A percentile compares a stretch with the other conserved stretches of the same genome.
These are phyloP conservation scores for Pyrrhosoma nymphula DNA, from an alignment of 2,888 invertebrate species.

Conservation along the genomic window DNA sequence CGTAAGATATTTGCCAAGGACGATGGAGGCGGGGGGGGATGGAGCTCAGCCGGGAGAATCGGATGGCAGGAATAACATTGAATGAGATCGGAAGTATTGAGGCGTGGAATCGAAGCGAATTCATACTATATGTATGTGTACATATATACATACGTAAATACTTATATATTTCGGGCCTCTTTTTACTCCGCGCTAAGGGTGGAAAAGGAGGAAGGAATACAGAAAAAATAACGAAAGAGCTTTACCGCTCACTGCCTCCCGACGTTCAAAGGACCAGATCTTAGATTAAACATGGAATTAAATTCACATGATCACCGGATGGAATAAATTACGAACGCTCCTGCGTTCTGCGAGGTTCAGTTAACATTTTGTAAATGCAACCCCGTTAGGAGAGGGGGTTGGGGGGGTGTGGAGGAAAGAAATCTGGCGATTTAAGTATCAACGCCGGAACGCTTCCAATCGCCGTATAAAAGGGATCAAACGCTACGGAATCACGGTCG, in stretches of 20 bases:
- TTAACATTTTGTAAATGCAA: background rate
- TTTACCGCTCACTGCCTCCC: background rate
- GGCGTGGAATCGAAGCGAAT: background rate
- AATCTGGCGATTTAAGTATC: background rate
- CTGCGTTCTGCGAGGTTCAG: background rate
- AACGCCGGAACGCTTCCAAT: background rate
- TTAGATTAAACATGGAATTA: slow-evolving; percentile 7
- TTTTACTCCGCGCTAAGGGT: background rate
- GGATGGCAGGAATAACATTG: slow-evolving; percentile 26
- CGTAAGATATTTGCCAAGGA: slow-evolving; percentile 28
- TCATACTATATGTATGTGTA: background rate
- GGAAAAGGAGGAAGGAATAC: too few relatives aligned
- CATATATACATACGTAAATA: background rate
- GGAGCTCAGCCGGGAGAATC: background rate
- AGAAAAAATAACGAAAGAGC: background rate
- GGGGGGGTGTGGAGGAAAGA: background rate
- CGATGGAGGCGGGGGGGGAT: background rate
- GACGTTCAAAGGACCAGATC: background rate
- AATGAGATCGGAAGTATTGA: slow-evolving; percentile 22
- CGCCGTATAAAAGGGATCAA: background rate
- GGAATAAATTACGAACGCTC: background rate
- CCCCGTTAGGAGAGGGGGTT: background rate
- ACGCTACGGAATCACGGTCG: background rate
- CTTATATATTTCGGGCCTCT: background rate
- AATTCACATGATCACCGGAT: background rate